A percentile compares a stretch with the other conserved stretches of the same genome.
Conservation (phyloP, 37 sponge, comb jelly and placozoan species). For the Crambe crambe region DNA sequence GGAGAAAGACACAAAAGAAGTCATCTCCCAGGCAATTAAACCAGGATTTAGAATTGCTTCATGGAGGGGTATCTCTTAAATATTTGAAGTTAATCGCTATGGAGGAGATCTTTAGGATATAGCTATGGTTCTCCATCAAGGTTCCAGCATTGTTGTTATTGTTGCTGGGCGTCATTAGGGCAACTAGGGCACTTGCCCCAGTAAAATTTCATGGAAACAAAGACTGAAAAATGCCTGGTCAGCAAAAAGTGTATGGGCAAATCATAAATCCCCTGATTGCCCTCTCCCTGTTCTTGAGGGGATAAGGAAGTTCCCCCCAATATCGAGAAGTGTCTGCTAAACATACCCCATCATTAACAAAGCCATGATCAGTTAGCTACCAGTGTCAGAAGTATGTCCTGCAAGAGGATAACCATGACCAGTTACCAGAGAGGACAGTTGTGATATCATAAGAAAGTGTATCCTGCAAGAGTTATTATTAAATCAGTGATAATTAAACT, state of each 20-base stretch:
- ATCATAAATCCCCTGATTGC: no score
- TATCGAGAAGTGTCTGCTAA: constrained; percentile 68
- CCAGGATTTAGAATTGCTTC: not conserved
- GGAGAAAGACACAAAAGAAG: not conserved
- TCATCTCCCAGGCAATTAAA: not conserved
- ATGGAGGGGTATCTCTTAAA: no score
- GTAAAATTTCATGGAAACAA: no score
- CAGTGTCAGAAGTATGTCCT: constrained; percentile 72
- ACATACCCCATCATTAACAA: constrained; percentile 73
- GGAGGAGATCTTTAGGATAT: no score
- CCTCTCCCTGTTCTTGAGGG: not conserved
- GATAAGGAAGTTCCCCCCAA: constrained; percentile 64
- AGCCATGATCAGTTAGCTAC: constrained; percentile 88
- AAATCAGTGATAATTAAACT: no score
- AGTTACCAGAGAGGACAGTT: no score
- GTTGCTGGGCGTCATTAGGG: not conserved
- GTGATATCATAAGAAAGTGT: constrained; percentile 58
- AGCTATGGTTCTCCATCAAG: no score
- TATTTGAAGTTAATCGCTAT: no score
- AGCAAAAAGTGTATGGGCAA: no score
- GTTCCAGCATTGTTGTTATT: not conserved
- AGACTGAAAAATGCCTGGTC: no score
- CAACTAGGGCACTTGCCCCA: no score
- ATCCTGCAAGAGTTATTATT: constrained; percentile 56
- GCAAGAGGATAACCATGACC: constrained; percentile 75